Conservation (phyloP, 92 coral and sea anemone genomes). For the Palythoa grandiflora region DNA sequence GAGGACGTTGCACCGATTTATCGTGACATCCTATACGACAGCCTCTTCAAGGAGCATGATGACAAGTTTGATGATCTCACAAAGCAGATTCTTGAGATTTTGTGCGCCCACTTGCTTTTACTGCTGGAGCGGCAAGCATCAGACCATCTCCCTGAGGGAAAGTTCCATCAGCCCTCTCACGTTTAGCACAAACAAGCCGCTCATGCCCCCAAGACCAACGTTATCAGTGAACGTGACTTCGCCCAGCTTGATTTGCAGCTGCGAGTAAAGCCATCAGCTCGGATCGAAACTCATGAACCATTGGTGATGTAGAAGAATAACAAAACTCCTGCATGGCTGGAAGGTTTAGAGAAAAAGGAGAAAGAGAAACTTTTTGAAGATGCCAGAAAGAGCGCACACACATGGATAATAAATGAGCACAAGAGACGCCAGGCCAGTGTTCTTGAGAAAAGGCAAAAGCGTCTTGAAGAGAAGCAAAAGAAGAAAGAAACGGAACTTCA, state of each 20-base stretch:
- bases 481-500: too few relatives aligned
- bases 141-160: background rate
- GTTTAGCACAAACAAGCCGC: background rate
- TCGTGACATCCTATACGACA: background rate
- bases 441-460: too few relatives aligned
- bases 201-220: background rate
- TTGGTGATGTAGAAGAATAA: background rate
- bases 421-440: too few relatives aligned
- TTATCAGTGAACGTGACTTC: constrained; percentile 1
- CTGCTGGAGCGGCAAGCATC: background rate
- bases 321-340: background rate
- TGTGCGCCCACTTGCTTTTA: background rate
- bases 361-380: background rate
- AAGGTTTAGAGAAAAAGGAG: background rate
- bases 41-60: background rate
- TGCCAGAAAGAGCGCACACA: background rate
- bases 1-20: background rate
- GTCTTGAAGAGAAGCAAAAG: too few relatives aligned
- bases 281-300: background rate
- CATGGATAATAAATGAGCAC: background rate
- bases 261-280: background rate
- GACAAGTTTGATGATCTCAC: background rate
- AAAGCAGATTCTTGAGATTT: background rate
- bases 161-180: background rate
- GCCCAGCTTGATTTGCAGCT: background rate